Conservation (phyloP, 1,140 invertebrate genomes). For the Andrena cerasifolii region DNA sequence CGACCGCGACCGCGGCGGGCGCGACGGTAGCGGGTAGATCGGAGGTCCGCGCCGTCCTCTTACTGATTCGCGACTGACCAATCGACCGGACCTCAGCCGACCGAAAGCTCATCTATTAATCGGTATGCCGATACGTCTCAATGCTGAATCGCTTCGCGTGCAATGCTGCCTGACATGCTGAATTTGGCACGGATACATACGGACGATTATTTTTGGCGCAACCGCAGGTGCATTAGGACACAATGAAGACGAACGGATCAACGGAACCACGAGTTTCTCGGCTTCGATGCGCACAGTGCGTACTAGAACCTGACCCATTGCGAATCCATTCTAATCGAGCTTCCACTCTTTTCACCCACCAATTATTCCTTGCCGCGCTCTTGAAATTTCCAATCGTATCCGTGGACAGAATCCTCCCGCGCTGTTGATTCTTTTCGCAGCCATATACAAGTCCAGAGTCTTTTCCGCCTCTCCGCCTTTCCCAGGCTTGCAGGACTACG, state of each 20-base stretch:
- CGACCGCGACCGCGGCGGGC: not conserved
- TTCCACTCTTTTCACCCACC: no score
- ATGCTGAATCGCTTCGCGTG: slow-evolving; percentile 30
- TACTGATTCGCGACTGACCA: slow-evolving; percentile 4
- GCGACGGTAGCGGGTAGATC: not conserved
- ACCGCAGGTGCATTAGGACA: slow-evolving; percentile 39
- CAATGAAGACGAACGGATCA: slow-evolving; percentile 33
- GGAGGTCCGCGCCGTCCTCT: not conserved
- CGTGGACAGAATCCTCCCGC: not conserved
- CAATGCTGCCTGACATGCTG: slow-evolving; percentile 46
- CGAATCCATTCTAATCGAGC: no score
- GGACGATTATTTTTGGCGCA: slow-evolving; percentile 61
- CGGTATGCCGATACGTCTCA: slow-evolving; percentile 39
- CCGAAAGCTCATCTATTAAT: slow-evolving; percentile 28
- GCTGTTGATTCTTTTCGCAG: slow-evolving; percentile 44
- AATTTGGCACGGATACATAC: slow-evolving; percentile 56
- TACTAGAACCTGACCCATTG: not conserved
- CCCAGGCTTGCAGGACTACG: slow-evolving; percentile 57
- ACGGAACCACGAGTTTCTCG: slow-evolving; percentile 9
- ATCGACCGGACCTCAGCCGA: not conserved
- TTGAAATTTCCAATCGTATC: not conserved
- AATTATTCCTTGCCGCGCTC: no score
- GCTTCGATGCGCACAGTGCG: not conserved
- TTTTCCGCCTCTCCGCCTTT: slow-evolving; percentile 53
- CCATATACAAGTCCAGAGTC: slow-evolving; percentile 18